These are phyloP conservation scores for Melinaea marsaeus DNA, from an alignment of 2,888 invertebrate species.

Conservation along the genomic window DNA sequence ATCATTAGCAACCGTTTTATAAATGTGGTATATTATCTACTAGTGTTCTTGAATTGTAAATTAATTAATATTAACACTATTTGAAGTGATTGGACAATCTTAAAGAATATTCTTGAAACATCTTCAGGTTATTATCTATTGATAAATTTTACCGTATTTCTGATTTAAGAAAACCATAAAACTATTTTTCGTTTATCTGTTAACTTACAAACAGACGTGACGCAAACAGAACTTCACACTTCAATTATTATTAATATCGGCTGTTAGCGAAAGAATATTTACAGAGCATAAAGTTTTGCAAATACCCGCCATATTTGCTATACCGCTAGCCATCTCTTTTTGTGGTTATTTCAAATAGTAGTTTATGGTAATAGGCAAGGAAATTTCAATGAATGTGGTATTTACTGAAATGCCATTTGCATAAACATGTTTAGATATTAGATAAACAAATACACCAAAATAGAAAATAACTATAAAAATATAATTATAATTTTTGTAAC, in stretches of 20 bases:
- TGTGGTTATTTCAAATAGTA: conserved; percentile 5
- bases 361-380: neutral
- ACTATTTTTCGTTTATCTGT: too few species aligned
- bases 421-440: conserved; percentile 5
- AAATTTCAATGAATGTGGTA: conserved; percentile 1
- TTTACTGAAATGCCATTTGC: conserved; percentile 2
- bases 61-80: too few species aligned
- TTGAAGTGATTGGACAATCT: too few species aligned
- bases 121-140: too few species aligned
- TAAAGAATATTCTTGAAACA: too few species aligned
- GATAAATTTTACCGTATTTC: too few species aligned
- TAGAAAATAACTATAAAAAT: neutral
- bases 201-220: too few species aligned
- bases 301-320: conserved; percentile 1
- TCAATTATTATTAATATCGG: neutral
- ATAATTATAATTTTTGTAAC: neutral
- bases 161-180: too few species aligned
- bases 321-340: neutral
- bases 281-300: conserved; percentile 1
- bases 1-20: neutral
- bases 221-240: neutral
- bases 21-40: neutral
- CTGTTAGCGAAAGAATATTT: conserved; percentile 1
- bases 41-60: too few species aligned
- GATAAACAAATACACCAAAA: neutral